phyloP scores from a whole-genome alignment of 2,888 invertebrate genomes.

The Dynastes maya region DNA sequence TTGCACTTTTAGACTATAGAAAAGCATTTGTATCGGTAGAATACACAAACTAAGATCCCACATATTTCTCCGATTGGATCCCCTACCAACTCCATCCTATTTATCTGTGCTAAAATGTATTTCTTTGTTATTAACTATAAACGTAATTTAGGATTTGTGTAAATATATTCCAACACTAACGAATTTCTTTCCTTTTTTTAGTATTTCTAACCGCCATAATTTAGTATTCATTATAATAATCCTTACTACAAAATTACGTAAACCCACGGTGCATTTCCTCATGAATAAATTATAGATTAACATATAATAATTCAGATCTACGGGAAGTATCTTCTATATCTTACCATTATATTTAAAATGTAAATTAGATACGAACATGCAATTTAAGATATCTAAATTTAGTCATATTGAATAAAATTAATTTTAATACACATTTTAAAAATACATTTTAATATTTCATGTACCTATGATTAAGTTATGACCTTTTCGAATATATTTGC shows the following conservation, averaged over 20 bases:
- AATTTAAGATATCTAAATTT: slow-evolving; percentile 28
- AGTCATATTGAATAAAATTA: slow-evolving; percentile 23
- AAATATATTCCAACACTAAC: too few relatives aligned
- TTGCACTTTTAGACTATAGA: too few relatives aligned
- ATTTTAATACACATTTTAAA: slow-evolving; percentile 24
- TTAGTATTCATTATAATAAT: not conserved
- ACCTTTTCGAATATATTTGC: not conserved
- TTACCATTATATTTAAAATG: slow-evolving; percentile 11
- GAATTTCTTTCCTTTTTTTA: too few relatives aligned
- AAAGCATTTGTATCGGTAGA: too few relatives aligned
- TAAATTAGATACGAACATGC: slow-evolving; percentile 19
- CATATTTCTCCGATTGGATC: too few relatives aligned
- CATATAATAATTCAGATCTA: not conserved
- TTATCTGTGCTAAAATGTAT: too few relatives aligned
- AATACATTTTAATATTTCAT: slow-evolving; percentile 10
- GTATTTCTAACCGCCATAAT: too few relatives aligned
- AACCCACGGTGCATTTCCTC: not conserved
- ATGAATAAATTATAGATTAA: slow-evolving; percentile 7
- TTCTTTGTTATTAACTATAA: too few relatives aligned
- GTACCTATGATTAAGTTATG: slow-evolving; percentile 10
- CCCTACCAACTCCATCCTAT: too few relatives aligned
- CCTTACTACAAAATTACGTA: not conserved
- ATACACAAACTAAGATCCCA: too few relatives aligned
- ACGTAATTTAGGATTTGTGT: too few relatives aligned
- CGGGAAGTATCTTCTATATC: slow-evolving; percentile 5